Base-by-base conservation (phyloP, 2,888 invertebrate species). In the Heliconius hortense region DNA sequence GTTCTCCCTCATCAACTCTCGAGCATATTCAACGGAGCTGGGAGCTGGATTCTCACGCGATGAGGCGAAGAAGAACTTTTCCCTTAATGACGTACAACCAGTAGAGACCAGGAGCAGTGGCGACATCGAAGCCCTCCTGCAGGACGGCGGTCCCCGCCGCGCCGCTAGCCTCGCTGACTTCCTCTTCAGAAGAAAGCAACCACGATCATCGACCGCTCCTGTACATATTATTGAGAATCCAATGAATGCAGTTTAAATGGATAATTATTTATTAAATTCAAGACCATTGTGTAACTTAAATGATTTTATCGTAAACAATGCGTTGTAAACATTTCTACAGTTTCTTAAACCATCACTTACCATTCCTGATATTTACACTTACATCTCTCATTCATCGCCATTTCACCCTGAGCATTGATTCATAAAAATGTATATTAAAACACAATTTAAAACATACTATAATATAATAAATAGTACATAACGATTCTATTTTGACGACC, bases 171-270 rank as follows among this genome's bases (percentile, higher is more conserved):
- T 92, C 3, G 87, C 85, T 0, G 84, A 85, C 74, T 82, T 84
- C 67, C 63, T 84, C 5, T 81, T 82, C 66, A 80, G 80, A 13
- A 80, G 79, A 53, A 82, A 81, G 68, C 81, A 80, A 62, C 64
- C 76, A 2, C 76, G 73, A 13, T 59, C 76, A 1, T 72, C 76
- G 24, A 63, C 69, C 39, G 64, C 79, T 0, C 39, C 83, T 5
- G 82, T 88, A 13, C 84, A 90, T 79, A 85, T 93, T 59, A 91
- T 93, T 69, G 91, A 89, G 74, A 93, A 93, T 79, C 93, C 93
- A 0, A 90, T 93, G 90, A 86, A 88, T 78, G 83, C 83, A 3
- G 79, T 83, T 68, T 82, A 83, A 76, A 72, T 69, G 4, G 1
- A 35, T 69, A 39, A 4, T 43, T 71, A 1, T 3, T 24, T 0